These are phyloP conservation scores for Gryllus bimaculatus DNA, from an alignment of 1,140 invertebrate species.

Conservation along the genomic window DNA sequence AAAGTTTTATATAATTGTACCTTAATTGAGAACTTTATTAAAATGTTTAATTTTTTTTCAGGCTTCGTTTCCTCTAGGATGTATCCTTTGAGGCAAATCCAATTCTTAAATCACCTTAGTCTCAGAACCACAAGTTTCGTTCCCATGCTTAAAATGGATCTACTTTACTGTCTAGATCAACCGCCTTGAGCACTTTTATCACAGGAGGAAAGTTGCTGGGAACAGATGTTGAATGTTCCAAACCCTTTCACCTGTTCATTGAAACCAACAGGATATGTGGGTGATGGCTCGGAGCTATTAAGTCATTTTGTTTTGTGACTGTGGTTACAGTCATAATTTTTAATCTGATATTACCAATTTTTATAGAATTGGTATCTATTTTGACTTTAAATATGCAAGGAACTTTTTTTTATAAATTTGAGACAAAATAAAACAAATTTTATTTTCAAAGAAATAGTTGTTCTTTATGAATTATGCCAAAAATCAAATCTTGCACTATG, in stretches of 20 bases:
- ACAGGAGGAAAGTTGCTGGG: background rate
- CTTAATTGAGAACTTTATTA: background rate
- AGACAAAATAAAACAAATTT: background rate
- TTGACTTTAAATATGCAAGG: background rate
- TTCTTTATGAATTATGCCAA: background rate
- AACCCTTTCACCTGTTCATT: background rate
- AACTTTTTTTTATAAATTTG: background rate
- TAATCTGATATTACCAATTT: too few species aligned
- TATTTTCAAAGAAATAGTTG: background rate
- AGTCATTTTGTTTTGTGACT: background rate
- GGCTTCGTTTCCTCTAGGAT: background rate
- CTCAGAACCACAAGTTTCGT: background rate
- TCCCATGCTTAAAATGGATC: background rate
- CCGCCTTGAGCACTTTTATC: background rate
- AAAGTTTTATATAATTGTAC: background rate
- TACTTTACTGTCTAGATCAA: background rate
- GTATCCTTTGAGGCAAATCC: background rate
- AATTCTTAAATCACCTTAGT: background rate
- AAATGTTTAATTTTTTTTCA: background rate
- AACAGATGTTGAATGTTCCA: background rate
- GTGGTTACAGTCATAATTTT: too few species aligned
- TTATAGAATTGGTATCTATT: too few species aligned
- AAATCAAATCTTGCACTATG: background rate
- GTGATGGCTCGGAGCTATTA: background rate
- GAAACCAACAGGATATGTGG: background rate